Evolutionary conservation across 2,113 vertebrate genomes (phyloP).

Genomic region (Casuarius casuarius): DNA sequence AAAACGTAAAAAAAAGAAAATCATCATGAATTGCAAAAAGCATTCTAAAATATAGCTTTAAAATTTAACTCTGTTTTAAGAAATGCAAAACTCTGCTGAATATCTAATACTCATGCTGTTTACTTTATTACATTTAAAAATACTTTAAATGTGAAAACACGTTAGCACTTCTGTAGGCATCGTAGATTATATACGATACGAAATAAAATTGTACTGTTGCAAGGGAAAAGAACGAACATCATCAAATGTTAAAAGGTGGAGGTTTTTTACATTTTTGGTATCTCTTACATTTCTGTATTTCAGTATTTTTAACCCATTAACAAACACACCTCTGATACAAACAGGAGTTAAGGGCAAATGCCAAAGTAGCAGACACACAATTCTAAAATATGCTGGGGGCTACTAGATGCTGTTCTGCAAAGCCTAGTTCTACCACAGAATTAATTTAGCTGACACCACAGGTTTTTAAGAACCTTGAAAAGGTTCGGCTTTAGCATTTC

Average conservation of each 20-base stretch:
- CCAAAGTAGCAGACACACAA: not conserved
- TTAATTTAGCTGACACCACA: not conserved
- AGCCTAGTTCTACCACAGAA: not conserved
- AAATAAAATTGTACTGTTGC: not conserved
- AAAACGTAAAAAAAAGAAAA: not conserved
- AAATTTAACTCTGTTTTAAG: not conserved
- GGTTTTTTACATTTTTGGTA: not conserved
- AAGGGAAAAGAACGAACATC: not conserved
- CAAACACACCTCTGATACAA: not conserved
- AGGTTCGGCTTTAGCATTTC: not conserved
- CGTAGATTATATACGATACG: not conserved
- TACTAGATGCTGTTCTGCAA: not conserved
- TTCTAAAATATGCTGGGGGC: not conserved
- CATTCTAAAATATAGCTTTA: not conserved
- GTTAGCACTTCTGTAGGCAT: not conserved
- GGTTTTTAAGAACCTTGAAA: not conserved
- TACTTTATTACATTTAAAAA: not conserved
- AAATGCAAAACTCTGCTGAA: not conserved
- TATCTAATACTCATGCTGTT: not conserved
- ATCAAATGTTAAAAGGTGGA: not conserved
- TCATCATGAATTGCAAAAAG: not conserved
- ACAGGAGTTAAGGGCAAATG: not conserved
- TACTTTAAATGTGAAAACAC: not conserved
- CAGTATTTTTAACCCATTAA: not conserved
- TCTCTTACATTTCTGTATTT: not conserved